phyloP scores from a whole-genome alignment of 1,140 invertebrate species.

The Eupristina koningsbergeri region DNA sequence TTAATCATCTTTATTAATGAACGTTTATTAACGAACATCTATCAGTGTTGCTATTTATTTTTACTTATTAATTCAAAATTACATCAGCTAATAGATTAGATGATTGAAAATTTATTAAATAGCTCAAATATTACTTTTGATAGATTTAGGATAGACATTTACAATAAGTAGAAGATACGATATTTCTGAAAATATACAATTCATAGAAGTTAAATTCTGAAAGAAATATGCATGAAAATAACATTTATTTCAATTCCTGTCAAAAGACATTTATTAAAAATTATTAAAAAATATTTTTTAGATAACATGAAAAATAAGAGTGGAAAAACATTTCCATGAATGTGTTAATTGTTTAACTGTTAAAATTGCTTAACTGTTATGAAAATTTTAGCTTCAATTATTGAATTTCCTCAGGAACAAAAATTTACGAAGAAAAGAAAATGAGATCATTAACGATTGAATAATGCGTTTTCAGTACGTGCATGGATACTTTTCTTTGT shows the following conservation, averaged over 20 bases:
- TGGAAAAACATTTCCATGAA: too few species aligned
- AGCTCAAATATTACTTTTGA: neutral
- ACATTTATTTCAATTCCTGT: too few species aligned
- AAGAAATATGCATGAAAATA: too few species aligned
- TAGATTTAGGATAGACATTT: neutral
- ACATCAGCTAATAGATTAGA: neutral
- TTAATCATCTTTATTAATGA: slow-evolving; percentile 22
- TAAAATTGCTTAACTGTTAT: too few species aligned
- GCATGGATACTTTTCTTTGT: neutral
- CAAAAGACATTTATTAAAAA: too few species aligned
- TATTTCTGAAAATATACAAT: too few species aligned
- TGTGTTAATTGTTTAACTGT: too few species aligned
- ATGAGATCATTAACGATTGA: too few species aligned
- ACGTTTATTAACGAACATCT: neutral
- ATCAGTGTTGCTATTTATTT: neutral
- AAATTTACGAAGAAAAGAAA: neutral
- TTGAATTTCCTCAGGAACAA: neutral
- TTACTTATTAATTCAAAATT: neutral
- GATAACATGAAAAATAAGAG: too few species aligned
- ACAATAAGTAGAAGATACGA: too few species aligned
- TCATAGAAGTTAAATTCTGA: too few species aligned
- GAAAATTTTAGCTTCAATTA: neutral
- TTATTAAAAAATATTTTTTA: too few species aligned
- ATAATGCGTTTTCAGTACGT: neutral
- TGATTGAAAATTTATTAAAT: neutral